phyloP scores from a whole-genome alignment of 2,113 vertebrate genomes.

The Salminus brasiliensis region DNA sequence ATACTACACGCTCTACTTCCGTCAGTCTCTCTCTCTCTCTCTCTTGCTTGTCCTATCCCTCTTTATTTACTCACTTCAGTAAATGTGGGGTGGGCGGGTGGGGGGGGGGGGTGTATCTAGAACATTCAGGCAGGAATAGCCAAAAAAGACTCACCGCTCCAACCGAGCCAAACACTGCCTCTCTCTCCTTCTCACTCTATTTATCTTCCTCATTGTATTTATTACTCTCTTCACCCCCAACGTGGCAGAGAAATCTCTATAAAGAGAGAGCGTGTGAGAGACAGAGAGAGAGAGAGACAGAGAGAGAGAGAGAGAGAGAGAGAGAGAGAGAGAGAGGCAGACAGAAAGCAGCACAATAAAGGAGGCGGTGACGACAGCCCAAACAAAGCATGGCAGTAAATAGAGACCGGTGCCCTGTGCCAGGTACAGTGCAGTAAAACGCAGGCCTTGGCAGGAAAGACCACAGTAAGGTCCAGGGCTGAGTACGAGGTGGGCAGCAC shows the following conservation, averaged over 20 bases:
- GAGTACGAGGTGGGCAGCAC: conserved; percentile 24
- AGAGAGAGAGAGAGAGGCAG: neutral
- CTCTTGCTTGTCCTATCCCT: conserved; percentile 4
- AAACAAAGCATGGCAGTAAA: conserved; percentile 81
- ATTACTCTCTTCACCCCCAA: neutral
- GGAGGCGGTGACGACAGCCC: conserved; percentile 46
- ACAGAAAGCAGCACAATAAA: neutral
- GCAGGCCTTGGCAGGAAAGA: conserved; percentile 34
- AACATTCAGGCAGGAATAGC: conserved; percentile 31
- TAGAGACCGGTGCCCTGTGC: conserved; percentile 79
- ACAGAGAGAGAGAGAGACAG: too few relatives aligned
- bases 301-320: neutral
- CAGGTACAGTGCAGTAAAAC: conserved; percentile 85
- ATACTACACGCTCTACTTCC: neutral
- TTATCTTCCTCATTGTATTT: neutral
- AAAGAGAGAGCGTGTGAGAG: too few relatives aligned
- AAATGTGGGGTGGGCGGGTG: too few relatives aligned
- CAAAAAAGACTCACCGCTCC: conserved; percentile 47
- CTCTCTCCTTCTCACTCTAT: conserved; percentile 19
- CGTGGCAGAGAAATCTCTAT: conserved; percentile 1
- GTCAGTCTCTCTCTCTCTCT: neutral
- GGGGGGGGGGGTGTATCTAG: conserved; percentile 46
- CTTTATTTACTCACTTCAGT: conserved; percentile 22
- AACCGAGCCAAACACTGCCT: conserved; percentile 45
- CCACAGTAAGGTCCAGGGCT: conserved; percentile 29